Conservation (phyloP, 2,888 invertebrate genomes). For the Napeogenes sylphis region DNA sequence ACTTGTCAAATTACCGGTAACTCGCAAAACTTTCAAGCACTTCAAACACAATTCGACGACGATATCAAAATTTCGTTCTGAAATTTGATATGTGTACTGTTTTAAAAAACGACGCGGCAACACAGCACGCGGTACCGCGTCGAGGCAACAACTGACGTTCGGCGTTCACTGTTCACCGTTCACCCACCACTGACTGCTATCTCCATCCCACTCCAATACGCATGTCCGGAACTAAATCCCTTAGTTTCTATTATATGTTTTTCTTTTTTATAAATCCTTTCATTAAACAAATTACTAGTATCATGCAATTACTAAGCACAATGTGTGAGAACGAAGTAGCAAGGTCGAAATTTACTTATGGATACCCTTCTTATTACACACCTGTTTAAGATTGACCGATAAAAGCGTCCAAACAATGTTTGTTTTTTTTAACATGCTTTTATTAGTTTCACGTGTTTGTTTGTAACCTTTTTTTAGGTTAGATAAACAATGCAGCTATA, state of each 20-base stretch:
- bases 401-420: slow-evolving; percentile 35
- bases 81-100: slow-evolving; percentile 75
- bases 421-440: background rate
- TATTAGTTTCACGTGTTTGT: too few relatives aligned
- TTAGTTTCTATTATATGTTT: slow-evolving; percentile 33
- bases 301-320: slow-evolving; percentile 23
- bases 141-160: slow-evolving; percentile 65
- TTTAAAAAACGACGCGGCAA: slow-evolving; percentile 36
- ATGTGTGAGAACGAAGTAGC: slow-evolving; percentile 39
- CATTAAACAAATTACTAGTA: slow-evolving; percentile 19
- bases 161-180: slow-evolving; percentile 30
- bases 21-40: slow-evolving; percentile 61
- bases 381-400: slow-evolving; percentile 60
- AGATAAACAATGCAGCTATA: background rate
- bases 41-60: slow-evolving; percentile 68
- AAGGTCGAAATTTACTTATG: slow-evolving; percentile 60
- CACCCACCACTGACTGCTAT: slow-evolving; percentile 46
- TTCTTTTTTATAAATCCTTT: slow-evolving; percentile 23
- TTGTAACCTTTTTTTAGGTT: background rate
- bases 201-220: slow-evolving; percentile 68
- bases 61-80: slow-evolving; percentile 74
- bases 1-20: slow-evolving; percentile 51
- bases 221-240: slow-evolving; percentile 70
- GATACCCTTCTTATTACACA: slow-evolving; percentile 57
- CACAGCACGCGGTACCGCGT: slow-evolving; percentile 56